A percentile compares a stretch with the other conserved stretches of the same genome.
These are phyloP conservation scores for Hypotaenidia okinawae DNA, from an alignment of 2,797 vertebrate species.

Conservation along the genomic window DNA sequence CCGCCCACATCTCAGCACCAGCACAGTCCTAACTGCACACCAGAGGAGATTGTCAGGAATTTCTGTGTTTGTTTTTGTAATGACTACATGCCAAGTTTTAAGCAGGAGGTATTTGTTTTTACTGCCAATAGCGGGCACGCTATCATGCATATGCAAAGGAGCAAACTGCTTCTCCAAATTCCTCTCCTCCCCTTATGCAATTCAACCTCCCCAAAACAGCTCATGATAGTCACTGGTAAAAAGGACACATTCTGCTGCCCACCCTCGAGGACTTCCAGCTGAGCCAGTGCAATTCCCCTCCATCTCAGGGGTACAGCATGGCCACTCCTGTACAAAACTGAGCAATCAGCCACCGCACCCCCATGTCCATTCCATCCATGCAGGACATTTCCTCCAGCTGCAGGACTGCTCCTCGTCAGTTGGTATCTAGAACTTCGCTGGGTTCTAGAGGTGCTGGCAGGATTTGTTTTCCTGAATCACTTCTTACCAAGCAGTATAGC, in stretches of 20 bases:
- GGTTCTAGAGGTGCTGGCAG: neutral
- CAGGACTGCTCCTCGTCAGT: neutral
- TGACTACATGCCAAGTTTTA: neutral
- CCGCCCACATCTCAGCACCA: neutral
- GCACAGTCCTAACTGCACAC: neutral
- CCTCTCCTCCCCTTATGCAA: neutral
- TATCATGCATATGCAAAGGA: neutral
- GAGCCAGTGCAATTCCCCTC: neutral
- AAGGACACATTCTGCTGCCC: neutral
- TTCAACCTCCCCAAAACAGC: neutral
- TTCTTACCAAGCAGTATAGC: neutral
- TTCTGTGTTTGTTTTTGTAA: neutral
- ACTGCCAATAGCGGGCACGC: neutral
- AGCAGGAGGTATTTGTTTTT: neutral
- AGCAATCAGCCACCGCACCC: neutral
- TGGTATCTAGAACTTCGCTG: neutral
- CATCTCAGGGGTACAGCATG: neutral
- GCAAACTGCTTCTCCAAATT: neutral
- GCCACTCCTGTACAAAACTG: neutral
- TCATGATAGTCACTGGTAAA: neutral
- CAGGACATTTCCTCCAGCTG: neutral
- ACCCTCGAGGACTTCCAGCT: neutral
- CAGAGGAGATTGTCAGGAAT: neutral
- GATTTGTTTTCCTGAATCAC: neutral
- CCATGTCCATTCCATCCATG: fast-evolving